Evolutionary conservation across 2,113 vertebrate genomes (phyloP), one percentile per base, ranked within the genome.

Genomic region (Chaetura pelagica): DNA sequence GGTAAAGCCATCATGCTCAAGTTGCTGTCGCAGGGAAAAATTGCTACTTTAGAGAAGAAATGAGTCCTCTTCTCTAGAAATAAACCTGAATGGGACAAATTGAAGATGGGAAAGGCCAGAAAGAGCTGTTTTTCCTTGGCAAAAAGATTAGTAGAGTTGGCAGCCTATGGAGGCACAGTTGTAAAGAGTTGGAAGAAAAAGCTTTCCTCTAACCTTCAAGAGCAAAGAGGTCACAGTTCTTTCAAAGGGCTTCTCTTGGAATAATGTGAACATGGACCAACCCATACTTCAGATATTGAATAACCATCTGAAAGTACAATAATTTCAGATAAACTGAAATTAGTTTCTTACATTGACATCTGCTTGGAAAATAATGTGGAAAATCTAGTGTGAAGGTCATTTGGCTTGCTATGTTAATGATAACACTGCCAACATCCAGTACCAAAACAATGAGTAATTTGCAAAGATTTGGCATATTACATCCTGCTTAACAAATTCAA

Each of bases 361-460:
- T 94, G 55, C 54, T 95, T 90, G 85, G 94, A 93, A 91, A 93
- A 75, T 54, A 83, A 63, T 19, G 67, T 63, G 81, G 77, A 94
- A 96, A 94, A 95, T 85, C 62, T 92, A 90, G 51, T 35, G 51
- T 66, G 94, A 90, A 71, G 87, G 89, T 93, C 94, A 79, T 67
- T 92, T 96, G 85, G 74, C 84, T 91, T 80, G 51, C 83, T 90
- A 6, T 55, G 51, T 61, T 96, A 84, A 85, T 72, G 72, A 84
- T 64, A 90, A 82, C 54, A 49, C 66, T 95, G 88, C 94, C 93
- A 96, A 86, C 61, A 96, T 58, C 35, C 68, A 86, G 74, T 66
- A 94, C 69, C 84, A 91, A 96, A 90, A 94, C 85, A 72, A 83
- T 62, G 73, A 95, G 51, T 62, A 94, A 90, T 95, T 93, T 94